Base-by-base conservation (phyloP, 1,140 invertebrate species). In the Drosophila mauritiana region DNA sequence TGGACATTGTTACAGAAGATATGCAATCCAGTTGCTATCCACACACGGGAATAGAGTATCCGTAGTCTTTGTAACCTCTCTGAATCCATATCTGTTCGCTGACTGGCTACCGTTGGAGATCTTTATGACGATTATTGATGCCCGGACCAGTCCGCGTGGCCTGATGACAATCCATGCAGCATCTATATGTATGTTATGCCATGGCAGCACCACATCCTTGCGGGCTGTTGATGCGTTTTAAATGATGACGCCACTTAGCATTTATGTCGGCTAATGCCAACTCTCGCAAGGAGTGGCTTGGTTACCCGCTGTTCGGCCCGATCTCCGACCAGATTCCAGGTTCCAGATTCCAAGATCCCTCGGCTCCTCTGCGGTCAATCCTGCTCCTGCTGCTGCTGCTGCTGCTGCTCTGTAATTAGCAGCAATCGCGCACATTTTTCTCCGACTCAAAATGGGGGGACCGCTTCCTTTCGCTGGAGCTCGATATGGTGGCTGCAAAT, bases 211-310 rank as follows among this genome's bases (percentile, higher is more conserved):
- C 83, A 76, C 55, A 79, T 88, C 75, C 83, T 83, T 86, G 79
- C 73, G 69, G 80, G 67, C 73, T 89, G 84, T 82, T 91, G 88
- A 91, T 91, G 88, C 88, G 80, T 91, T 91, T 91, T 91, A 91
- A 91, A 91, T 91, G 80, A 91, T 91, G 88, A 91, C 88, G 88
- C 88, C 88, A 91, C 88, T 91, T 91, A 91, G 82, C 80, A 78
- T 90, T 91, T 91, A 88, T 89, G 84, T 90, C 84, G 85, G 85
- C 76, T 89, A 89, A 89, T 89, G 74, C 85, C 75, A 80, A 77
- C 84, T 77, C 72, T 63, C 25, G 13, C 31, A 39, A 46, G 45
- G 51, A 75, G 59, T 36, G 31, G 31, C 31, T 31, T 8, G 48
- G 62, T n/a, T 54, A 15, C 64, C 42, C 51, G 64, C 67, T 67